Evolutionary conservation across 2,113 vertebrate genomes (phyloP).

Genomic region (Scophthalmus maximus): DNA sequence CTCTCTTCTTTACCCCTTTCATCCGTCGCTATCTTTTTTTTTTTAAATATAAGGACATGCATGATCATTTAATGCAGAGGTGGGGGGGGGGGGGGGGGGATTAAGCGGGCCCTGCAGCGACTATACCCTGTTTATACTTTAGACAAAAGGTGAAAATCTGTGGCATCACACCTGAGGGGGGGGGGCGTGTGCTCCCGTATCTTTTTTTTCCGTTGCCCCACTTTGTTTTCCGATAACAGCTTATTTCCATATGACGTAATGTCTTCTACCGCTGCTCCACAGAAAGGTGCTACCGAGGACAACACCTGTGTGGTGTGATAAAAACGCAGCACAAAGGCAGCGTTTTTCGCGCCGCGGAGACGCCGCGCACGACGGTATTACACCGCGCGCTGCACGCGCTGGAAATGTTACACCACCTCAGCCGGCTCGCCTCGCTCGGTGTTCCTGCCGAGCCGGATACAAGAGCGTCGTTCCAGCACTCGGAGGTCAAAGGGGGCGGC

Average conservation of each 20-base stretch:
- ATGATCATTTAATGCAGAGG: background rate
- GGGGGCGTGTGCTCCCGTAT: conserved; percentile 30
- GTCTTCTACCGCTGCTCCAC: background rate
- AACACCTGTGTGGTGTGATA: background rate
- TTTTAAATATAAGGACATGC: background rate
- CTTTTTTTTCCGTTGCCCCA: conserved; percentile 5
- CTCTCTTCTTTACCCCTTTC: conserved; percentile 18
- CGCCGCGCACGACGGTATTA: background rate
- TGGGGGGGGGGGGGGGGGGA: background rate
- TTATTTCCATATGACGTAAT: background rate
- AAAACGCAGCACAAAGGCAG: background rate
- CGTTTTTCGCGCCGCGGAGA: background rate
- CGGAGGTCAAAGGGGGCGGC: conserved; percentile 17
- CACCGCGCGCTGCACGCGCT: background rate
- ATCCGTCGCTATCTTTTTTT: background rate
- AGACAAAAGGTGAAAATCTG: conserved; percentile 45
- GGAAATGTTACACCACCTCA: background rate
- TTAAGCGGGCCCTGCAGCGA: conserved; percentile 1
- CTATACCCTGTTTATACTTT: conserved; percentile 38
- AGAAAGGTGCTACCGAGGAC: background rate
- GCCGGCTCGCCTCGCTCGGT: background rate
- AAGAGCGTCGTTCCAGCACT: conserved; percentile 10
- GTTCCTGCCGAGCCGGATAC: background rate
- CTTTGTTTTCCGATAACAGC: conserved; percentile 39
- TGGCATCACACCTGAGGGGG: conserved; percentile 37